phyloP scores from a whole-genome alignment of 2,888 invertebrate species.

The Drosophila imparisetae region DNA sequence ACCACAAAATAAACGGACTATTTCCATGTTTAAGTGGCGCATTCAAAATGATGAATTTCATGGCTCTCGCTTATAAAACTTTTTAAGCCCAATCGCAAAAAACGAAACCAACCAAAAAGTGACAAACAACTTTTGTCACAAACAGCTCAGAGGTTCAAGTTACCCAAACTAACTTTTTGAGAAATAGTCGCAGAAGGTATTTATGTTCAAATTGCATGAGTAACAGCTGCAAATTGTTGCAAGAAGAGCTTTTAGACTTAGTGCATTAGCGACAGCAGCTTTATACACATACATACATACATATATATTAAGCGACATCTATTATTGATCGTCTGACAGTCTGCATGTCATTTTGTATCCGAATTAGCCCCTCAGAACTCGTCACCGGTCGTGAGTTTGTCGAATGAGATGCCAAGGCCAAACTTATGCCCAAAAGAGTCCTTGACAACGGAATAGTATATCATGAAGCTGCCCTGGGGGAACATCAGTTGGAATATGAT shows the following conservation, averaged over 20 bases:
- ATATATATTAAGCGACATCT: background rate
- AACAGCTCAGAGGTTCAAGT: background rate
- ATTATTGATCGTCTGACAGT: background rate
- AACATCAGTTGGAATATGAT: background rate
- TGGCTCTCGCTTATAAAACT: constrained; percentile 25
- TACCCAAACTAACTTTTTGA: background rate
- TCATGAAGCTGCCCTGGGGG: background rate
- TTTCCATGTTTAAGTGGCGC: constrained; percentile 47
- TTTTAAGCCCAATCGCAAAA: constrained; percentile 16
- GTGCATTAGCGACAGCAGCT: background rate
- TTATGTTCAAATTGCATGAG: background rate
- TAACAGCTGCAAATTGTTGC: constrained; percentile 10
- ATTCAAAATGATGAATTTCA: constrained; percentile 47
- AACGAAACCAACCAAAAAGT: background rate
- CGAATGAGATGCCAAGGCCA: background rate
- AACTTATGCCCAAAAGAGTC: background rate
- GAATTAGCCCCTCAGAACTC: background rate
- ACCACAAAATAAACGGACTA: constrained; percentile 41
- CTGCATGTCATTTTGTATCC: background rate
- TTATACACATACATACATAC: background rate
- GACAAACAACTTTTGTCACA: constrained; percentile 17
- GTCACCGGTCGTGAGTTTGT: background rate
- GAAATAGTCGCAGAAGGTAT: constrained; percentile 11
- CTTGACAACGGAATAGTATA: background rate
- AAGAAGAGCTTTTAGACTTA: background rate